A percentile compares a stretch with the other conserved stretches of the same genome.
phyloP scores from a whole-genome alignment of 2,113 vertebrate genomes.

The Salvator merianae region DNA sequence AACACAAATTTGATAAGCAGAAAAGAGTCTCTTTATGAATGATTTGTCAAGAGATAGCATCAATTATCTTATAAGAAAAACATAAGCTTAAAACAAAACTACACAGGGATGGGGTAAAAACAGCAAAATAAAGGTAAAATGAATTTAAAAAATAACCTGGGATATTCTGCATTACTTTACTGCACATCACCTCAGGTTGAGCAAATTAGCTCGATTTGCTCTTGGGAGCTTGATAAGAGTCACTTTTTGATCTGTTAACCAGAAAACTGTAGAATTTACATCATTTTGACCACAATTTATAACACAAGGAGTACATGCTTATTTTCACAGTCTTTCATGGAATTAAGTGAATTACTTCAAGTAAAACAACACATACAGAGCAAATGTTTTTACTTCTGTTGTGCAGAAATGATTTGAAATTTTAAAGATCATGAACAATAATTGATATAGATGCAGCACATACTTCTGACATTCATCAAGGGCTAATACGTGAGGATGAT shows the following conservation, averaged over 20 bases:
- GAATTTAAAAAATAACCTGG: too few species aligned
- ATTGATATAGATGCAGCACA: constrained; percentile 40
- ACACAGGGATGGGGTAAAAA: too few species aligned
- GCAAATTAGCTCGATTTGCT: too few species aligned
- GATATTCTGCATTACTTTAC: too few species aligned
- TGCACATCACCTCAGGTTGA: too few species aligned
- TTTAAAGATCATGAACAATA: rapidly evolving
- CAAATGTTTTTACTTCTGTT: background rate
- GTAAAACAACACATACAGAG: background rate
- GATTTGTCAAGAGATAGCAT: too few species aligned
- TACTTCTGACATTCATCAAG: constrained; percentile 96
- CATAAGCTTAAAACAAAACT: too few species aligned
- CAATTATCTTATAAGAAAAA: too few species aligned
- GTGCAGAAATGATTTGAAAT: background rate
- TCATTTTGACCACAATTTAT: background rate
- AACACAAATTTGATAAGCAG: background rate
- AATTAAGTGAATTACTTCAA: background rate
- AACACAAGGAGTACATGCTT: background rate
- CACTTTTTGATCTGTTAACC: too few species aligned
- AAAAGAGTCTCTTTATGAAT: too few species aligned
- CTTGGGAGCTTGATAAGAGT: too few species aligned
- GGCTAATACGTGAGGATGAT: constrained; percentile 91
- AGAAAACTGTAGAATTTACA: background rate
- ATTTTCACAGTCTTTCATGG: background rate
- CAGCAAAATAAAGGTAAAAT: too few species aligned